phyloP scores from a whole-genome alignment of 1,140 invertebrate species.

The Triops longicaudatus region DNA sequence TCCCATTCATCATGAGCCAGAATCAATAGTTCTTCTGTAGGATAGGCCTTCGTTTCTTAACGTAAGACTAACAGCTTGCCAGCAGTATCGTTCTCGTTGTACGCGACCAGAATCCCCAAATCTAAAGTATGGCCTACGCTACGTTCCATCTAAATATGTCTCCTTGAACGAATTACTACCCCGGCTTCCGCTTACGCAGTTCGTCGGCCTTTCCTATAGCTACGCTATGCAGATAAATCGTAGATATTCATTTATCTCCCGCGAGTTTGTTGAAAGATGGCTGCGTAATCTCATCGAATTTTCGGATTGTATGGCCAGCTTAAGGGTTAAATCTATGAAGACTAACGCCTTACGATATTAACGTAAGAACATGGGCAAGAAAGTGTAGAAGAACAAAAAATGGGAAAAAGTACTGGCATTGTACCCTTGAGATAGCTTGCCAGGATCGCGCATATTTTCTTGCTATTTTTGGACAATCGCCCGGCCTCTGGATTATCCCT shows the following conservation, averaged over 20 bases:
- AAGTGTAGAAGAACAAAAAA: background rate
- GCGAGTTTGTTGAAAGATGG: too few relatives aligned
- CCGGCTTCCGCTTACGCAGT: too few relatives aligned
- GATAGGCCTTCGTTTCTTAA: background rate
- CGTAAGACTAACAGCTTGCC: conserved; percentile 11
- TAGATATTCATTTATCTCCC: too few relatives aligned
- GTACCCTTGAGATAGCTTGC: background rate
- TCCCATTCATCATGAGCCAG: conserved; percentile 7
- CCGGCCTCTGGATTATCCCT: background rate
- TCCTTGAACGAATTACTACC: too few relatives aligned
- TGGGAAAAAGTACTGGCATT: background rate
- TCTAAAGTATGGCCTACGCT: too few relatives aligned
- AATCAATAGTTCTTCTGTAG: conserved; percentile 3
- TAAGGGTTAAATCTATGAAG: too few relatives aligned
- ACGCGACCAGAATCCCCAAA: background rate
- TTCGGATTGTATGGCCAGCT: too few relatives aligned
- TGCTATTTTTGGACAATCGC: background rate
- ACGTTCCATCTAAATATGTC: too few relatives aligned
- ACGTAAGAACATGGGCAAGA: background rate
- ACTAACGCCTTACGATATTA: too few relatives aligned
- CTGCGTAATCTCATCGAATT: too few relatives aligned
- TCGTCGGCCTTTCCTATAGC: too few relatives aligned
- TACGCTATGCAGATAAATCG: too few relatives aligned
- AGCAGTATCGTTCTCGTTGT: background rate
- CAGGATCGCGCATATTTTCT: background rate